Conservation (phyloP, 2,113 vertebrate species). For the Pterophyllum scalare region DNA sequence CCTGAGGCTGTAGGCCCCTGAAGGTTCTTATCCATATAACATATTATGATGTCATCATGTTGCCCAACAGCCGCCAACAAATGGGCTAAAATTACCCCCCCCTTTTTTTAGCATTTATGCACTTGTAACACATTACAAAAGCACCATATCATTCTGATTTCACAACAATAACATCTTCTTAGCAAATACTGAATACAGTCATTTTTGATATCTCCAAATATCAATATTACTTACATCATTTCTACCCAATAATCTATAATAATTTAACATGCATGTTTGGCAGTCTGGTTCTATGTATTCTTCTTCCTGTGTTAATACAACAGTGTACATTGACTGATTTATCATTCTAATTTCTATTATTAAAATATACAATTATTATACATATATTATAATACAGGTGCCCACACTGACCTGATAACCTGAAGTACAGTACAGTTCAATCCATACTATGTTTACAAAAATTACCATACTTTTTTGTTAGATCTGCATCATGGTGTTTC, state of each 20-base stretch:
- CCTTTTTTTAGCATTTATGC: neutral
- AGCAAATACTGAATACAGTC: neutral
- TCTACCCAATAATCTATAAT: neutral
- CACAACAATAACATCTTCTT: neutral
- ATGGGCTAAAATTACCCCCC: no score
- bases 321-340: neutral
- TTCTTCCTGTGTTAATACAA: neutral
- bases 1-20: neutral
- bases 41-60: neutral
- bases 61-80: neutral
- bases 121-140: neutral
- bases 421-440: neutral
- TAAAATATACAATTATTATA: neutral
- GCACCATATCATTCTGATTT: neutral
- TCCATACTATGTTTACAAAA: neutral
- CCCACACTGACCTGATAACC: constrained; percentile 3
- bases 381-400: neutral
- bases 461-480: neutral
- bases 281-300: neutral
- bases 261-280: neutral
- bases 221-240: neutral
- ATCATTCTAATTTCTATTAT: neutral
- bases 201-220: neutral
- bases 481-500: neutral
- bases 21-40: neutral